phyloP scores from a whole-genome alignment of 2,797 vertebrate genomes.

The Echiichthys vipera region DNA sequence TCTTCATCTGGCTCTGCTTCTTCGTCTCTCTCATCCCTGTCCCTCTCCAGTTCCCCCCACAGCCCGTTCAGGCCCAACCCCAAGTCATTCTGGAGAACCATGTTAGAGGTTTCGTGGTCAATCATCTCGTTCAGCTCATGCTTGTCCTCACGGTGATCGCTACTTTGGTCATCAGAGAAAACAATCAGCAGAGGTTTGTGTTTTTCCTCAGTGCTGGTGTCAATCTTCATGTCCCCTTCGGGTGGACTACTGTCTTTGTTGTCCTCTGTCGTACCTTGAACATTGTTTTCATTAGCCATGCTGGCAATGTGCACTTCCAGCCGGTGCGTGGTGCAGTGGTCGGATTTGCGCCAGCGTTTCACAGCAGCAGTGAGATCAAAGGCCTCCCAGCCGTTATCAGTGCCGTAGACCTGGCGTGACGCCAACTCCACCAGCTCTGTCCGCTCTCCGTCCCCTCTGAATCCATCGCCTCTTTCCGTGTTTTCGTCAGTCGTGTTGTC shows the following conservation, averaged over 20 bases:
- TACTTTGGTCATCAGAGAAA: conserved; percentile 96
- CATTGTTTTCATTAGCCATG: conserved; percentile 57
- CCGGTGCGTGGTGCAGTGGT: conserved; percentile 85
- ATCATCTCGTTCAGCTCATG: conserved; percentile 96
- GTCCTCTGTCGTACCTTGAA: conserved; percentile 40
- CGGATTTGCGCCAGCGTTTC: conserved; percentile 89
- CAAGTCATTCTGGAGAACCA: conserved; percentile 79
- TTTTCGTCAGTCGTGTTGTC: conserved; percentile 62
- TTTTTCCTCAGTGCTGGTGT: conserved; percentile 89
- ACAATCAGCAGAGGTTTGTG: conserved; percentile 94
- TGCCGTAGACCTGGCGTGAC: conserved; percentile 91
- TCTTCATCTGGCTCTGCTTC: conserved; percentile 88
- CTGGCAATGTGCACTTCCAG: conserved; percentile 94
- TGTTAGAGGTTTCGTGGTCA: conserved; percentile 88
- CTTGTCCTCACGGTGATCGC: conserved; percentile 89
- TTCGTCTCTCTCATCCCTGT: conserved; percentile 54
- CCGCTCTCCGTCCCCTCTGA: conserved; percentile 49
- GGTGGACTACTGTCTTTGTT: conserved; percentile 43
- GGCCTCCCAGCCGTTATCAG: conserved; percentile 92
- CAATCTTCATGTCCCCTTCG: conserved; percentile 89
- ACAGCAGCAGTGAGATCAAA: conserved; percentile 92
- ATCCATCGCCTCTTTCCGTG: conserved; percentile 29
- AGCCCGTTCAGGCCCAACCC: conserved; percentile 75
- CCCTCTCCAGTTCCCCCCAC: conserved; percentile 66
- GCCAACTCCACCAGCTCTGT: conserved; percentile 83